Base-by-base conservation (phyloP, 2,888 invertebrate species). In the Acleris sparsana region DNA sequence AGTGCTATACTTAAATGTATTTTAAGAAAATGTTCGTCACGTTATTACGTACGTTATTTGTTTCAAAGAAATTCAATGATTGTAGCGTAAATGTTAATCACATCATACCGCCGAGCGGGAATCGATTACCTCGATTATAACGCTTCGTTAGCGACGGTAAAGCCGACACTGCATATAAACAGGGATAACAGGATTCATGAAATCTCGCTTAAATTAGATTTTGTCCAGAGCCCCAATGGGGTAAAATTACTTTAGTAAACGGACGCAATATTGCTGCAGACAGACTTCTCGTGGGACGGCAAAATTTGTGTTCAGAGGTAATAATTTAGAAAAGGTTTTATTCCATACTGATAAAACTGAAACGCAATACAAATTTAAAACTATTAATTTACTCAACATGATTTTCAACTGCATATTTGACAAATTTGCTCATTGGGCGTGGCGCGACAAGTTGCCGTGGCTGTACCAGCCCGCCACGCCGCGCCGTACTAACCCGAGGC, bases 61-160 rank as follows among this genome's bases (percentile, higher is more conserved):
- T 46, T 46, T 46, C 39, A 22, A 48, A 53, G 17, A 25, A 51
- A 43, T 22, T 25, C 43, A 29, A 29, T 43, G 51, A 29, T 11
- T 60, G 44, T 48, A 39, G 29, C 18, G 44, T 29, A 55, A 49
- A 55, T 51, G 48, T 53, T 76, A 75, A 73, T 72, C 70, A 71
- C 72, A 70, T 70, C 67, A 68, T 69, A 71, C 69, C 68, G 56
- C 58, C 70, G 62, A 67, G 62, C 69, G 67, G 58, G 56, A 70
- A 72, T 73, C 70, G 72, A 74, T 78, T 25, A 73, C 69, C 66
- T 55, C 55, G 60, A 62, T 71, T 70, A 73, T 58, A 63, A 62
- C 69, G 70, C 67, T 69, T 68, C 57, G 74, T 48, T 59, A 59
- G 58, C 22, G 39, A 44, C 33, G 58, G 46, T 49, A 49, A 59